Base-by-base conservation (phyloP, 2,113 vertebrate genomes). In the Mixornis gularis region DNA sequence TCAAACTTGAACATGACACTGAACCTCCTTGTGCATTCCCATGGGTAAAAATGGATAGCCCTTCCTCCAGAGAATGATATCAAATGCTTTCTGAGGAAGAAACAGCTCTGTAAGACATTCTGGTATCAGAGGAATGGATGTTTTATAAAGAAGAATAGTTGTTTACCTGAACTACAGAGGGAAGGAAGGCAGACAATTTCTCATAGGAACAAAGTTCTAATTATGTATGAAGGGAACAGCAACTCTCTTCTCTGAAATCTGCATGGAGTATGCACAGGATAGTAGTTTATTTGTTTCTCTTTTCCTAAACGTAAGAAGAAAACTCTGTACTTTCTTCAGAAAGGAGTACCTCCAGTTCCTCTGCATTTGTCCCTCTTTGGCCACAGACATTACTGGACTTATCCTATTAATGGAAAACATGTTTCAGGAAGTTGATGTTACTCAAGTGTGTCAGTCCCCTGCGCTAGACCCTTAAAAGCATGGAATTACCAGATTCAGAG, bases 401-500 rank as follows among this genome's bases (percentile, higher is more conserved):
- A 51, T 2, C 73, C 48, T 18, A 18, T 38, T 83, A 40, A 51
- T 8, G n/a, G 71, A 77, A 94, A 87, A 46, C n/a, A 20, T 15
- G 11, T 81, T 89, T 68, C 32, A 55, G 59, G 74, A 90, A 87
- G 80, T 66, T 92, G 84, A 46, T 70, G 55, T n/a, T 76, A 32
- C 65, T 93, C 58, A 72, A 87, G 53, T 48, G 43, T 87, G 80
- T 89, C 84, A 94, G 84, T 65, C 63, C 46, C 21, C 66, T 66
- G 49, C 0, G 10, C 83, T 66, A 92, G 88, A 90, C 83, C 71
- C 86, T 85, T 92, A 88, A 90, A 95, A 92, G 53, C 73, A 77
- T 77, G 73, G 89, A 89, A 93, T 92, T 93, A 82, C 55, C 55
- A 70, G 87, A 93, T 69, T 89, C 70, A 76, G 87, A 85, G 84